Evolutionary conservation across 2,113 vertebrate genomes (phyloP).

Genomic region (Cyanocitta stelleri): DNA sequence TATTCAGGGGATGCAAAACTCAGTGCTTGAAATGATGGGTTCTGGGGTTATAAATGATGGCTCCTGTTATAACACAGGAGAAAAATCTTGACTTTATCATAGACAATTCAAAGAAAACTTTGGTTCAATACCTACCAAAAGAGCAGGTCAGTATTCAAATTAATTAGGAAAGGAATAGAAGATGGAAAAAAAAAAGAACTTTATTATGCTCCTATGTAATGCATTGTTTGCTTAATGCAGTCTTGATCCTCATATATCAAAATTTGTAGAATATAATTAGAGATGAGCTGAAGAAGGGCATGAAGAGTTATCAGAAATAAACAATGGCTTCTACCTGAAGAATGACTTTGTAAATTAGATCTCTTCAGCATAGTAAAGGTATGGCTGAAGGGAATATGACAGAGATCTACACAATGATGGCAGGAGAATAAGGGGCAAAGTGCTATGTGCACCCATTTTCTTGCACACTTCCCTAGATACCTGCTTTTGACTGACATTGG

Average conservation of each 20-base stretch:
- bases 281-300: not conserved
- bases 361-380: not conserved
- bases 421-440: not conserved
- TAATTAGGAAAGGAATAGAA: not conserved
- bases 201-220: not conserved
- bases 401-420: not conserved
- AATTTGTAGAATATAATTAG: not conserved
- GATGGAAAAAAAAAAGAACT: rapidly evolving
- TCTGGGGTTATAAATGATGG: not conserved
- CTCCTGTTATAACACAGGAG: not conserved
- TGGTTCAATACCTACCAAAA: not conserved
- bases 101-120: not conserved
- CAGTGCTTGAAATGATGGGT: not conserved
- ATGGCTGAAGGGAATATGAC: not conserved
- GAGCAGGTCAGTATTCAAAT: not conserved
- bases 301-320: not conserved
- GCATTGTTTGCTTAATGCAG: not conserved
- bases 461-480: not conserved
- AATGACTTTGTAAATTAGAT: not conserved
- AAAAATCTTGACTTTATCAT: not conserved
- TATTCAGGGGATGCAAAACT: not conserved
- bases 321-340: not conserved
- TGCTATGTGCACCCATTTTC: not conserved
- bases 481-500: not conserved
- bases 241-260: not conserved